phyloP scores from a whole-genome alignment of 1,140 invertebrate species.

The Drosophila lacteicornis region DNA sequence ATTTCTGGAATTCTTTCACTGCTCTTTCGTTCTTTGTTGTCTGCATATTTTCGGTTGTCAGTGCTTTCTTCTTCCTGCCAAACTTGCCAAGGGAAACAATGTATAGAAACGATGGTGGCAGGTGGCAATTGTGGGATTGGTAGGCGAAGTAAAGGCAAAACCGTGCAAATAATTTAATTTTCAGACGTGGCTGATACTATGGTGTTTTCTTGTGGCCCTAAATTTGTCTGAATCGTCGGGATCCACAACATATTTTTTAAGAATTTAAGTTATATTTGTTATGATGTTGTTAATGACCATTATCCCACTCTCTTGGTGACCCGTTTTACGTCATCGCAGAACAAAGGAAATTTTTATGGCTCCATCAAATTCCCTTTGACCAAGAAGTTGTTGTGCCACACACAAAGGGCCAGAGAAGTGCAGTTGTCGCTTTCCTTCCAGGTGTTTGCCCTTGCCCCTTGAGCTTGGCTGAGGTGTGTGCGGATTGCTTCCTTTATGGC shows the following conservation, averaged over 20 bases:
- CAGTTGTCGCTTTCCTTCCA: conserved; percentile 24
- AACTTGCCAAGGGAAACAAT: conserved; percentile 26
- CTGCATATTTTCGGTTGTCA: conserved; percentile 34
- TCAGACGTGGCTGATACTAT: neutral
- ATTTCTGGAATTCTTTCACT: neutral
- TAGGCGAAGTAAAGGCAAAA: neutral
- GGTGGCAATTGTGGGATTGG: conserved; percentile 8
- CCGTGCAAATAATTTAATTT: neutral
- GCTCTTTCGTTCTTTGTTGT: conserved; percentile 24
- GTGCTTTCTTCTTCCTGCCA: conserved; percentile 19
- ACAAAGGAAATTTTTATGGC: conserved; percentile 36
- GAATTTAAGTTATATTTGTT: no score
- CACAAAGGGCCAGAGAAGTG: conserved; percentile 28
- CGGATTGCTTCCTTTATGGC: conserved; percentile 37
- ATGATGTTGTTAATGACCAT: neutral
- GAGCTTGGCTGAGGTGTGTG: conserved; percentile 18
- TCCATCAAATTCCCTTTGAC: conserved; percentile 6
- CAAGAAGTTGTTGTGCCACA: conserved; percentile 20
- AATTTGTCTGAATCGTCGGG: no score
- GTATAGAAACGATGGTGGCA: conserved; percentile 9
- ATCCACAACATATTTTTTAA: no score
- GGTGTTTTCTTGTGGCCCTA: conserved; percentile 3
- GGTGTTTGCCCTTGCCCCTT: conserved; percentile 42
- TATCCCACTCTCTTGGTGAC: conserved; percentile 4
- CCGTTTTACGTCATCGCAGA: neutral